phyloP scores from a whole-genome alignment of 2,113 vertebrate species.

The Microtus montanus region DNA sequence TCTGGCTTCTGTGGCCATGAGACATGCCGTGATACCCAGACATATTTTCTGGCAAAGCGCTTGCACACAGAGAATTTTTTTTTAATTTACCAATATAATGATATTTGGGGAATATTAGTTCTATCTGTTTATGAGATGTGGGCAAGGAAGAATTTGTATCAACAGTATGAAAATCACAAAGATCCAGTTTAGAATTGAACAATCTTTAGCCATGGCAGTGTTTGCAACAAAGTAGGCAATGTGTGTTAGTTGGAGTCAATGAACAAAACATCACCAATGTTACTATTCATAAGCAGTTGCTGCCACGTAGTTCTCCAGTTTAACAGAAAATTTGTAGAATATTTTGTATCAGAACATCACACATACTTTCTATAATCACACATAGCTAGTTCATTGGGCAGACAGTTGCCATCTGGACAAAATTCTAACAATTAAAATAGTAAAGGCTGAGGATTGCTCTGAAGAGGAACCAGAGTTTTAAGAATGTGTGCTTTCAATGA shows the following conservation, averaged over 20 bases:
- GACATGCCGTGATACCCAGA: not conserved
- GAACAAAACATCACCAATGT: not conserved
- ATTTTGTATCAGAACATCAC: not conserved
- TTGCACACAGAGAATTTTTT: not conserved
- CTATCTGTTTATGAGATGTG: not conserved
- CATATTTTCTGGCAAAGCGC: not conserved
- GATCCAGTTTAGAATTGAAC: conserved; percentile 6
- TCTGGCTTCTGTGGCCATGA: not conserved
- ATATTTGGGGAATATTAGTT: not conserved
- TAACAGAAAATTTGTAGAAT: not conserved
- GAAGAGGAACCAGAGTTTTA: not conserved
- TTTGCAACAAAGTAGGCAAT: not conserved
- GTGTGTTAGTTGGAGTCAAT: not conserved
- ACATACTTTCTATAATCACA: not conserved
- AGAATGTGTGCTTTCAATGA: not conserved
- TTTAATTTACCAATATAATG: not conserved
- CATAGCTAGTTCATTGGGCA: not conserved
- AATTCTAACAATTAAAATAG: not conserved
- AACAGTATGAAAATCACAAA: not conserved
- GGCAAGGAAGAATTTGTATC: not conserved
- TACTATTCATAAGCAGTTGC: not conserved
- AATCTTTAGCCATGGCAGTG: not conserved
- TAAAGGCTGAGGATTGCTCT: not conserved
- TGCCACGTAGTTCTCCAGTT: not conserved
- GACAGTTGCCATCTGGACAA: not conserved